phyloP scores from a whole-genome alignment of 2,888 invertebrate genomes.

The Tetranychus truncatus region DNA sequence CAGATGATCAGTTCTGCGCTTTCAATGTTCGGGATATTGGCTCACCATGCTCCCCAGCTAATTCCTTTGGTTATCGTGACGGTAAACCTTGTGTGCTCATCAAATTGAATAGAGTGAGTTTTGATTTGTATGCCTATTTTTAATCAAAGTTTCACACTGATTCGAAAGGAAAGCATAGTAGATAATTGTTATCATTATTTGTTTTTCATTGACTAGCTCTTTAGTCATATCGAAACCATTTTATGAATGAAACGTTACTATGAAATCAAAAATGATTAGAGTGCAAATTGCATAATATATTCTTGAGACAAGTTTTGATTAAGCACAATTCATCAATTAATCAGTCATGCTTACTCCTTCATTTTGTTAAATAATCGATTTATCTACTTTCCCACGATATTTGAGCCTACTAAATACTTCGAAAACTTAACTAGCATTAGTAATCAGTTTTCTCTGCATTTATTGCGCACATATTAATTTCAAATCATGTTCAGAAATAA shows the following conservation, averaged over 20 bases:
- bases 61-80: slow-evolving; percentile 64
- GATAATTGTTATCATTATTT: too few relatives aligned
- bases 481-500: neutral
- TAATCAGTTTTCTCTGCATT: neutral
- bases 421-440: neutral
- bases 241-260: slow-evolving; percentile 3
- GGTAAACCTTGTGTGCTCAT: slow-evolving; percentile 83
- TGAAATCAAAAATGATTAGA: neutral
- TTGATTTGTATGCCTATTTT: neutral
- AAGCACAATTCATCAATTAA: neutral
- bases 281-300: slow-evolving; percentile 10
- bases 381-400: slow-evolving; percentile 56
- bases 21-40: slow-evolving; percentile 49
- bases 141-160: neutral
- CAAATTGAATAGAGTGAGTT: slow-evolving; percentile 74
- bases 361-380: slow-evolving; percentile 58
- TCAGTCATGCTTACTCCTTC: neutral
- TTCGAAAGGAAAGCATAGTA: neutral
- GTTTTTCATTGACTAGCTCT: too few relatives aligned
- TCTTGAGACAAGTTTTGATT: neutral
- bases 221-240: too few relatives aligned
- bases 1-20: slow-evolving; percentile 54
- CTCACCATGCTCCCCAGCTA: slow-evolving; percentile 47
- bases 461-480: neutral
- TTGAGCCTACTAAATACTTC: neutral